Percentiles rank a stretch among this genome's conserved stretches.
phyloP scores from a whole-genome alignment of 1,140 invertebrate genomes.

The Drosophila leontia region DNA sequence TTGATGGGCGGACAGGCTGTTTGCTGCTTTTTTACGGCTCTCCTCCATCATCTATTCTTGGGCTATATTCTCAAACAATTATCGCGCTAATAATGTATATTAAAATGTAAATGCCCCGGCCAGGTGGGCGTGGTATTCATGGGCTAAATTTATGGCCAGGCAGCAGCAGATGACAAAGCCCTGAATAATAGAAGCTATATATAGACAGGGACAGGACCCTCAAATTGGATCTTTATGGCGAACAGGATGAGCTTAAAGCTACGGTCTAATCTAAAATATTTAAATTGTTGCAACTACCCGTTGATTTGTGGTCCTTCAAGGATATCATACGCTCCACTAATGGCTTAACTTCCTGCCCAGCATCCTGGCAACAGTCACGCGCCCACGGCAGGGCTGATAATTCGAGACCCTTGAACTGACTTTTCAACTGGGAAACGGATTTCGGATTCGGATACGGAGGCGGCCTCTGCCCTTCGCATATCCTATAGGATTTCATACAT shows the following conservation, averaged over 20 bases:
- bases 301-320: background rate
- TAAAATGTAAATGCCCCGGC: slow-evolving; percentile 68
- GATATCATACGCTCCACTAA: slow-evolving; percentile 41
- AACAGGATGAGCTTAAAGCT: background rate
- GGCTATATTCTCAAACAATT: slow-evolving; percentile 70
- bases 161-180: slow-evolving; percentile 32
- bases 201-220: background rate
- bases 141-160: slow-evolving; percentile 46
- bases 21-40: slow-evolving; percentile 5
- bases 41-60: slow-evolving; percentile 18
- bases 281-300: background rate
- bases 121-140: slow-evolving; percentile 25
- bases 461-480: slow-evolving; percentile 17
- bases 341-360: slow-evolving; percentile 48
- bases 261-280: background rate
- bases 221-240: slow-evolving; percentile 13
- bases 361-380: slow-evolving; percentile 67
- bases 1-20: background rate
- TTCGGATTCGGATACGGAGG: background rate
- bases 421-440: slow-evolving; percentile 44
- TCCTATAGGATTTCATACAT: slow-evolving; percentile 72
- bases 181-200: slow-evolving; percentile 37
- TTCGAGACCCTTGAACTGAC: slow-evolving; percentile 45
- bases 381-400: slow-evolving; percentile 18
- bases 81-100: slow-evolving; percentile 79